These are phyloP conservation scores for Synchiropus splendidus DNA, from an alignment of 2,113 vertebrate genomes.

Conservation along the genomic window DNA sequence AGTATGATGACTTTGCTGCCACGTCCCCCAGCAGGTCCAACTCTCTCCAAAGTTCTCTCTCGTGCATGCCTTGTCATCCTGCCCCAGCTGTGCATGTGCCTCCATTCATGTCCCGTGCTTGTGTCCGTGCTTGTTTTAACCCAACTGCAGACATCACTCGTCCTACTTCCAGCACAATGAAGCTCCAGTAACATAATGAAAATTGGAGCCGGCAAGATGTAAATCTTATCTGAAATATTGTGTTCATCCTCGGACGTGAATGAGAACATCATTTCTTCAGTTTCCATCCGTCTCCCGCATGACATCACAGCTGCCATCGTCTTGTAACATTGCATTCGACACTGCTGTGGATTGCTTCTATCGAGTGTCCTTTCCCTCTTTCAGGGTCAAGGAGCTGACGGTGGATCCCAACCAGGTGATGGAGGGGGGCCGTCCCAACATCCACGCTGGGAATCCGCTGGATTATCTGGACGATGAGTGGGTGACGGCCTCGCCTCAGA, in stretches of 20 bases:
- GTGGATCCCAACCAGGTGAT: constrained; percentile 79
- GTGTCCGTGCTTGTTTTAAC: no score
- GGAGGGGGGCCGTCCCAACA: constrained; percentile 77
- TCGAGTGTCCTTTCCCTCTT: constrained; percentile 1
- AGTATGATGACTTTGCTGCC: constrained; percentile 90
- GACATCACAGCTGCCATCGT: not conserved
- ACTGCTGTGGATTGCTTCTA: not conserved
- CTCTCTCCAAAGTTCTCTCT: constrained; percentile 39
- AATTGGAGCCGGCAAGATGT: no score
- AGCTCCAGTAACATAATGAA: no score
- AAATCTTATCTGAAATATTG: no score
- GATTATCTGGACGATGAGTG: constrained; percentile 84
- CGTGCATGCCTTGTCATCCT: constrained; percentile 1
- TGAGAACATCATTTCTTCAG: no score
- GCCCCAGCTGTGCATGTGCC: no score
- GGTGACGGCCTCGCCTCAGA: constrained; percentile 88
- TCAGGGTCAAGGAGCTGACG: constrained; percentile 90
- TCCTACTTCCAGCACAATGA: no score
- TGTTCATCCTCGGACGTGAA: no score
- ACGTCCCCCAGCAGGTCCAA: constrained; percentile 84
- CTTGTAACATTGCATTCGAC: not conserved
- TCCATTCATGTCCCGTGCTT: constrained; percentile 1
- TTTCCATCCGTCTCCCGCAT: no score
- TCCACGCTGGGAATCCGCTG: constrained; percentile 79
- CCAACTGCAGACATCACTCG: no score